Evolutionary conservation across 2,113 vertebrate genomes (phyloP).

Genomic region (Haliaeetus leucogaster): DNA sequence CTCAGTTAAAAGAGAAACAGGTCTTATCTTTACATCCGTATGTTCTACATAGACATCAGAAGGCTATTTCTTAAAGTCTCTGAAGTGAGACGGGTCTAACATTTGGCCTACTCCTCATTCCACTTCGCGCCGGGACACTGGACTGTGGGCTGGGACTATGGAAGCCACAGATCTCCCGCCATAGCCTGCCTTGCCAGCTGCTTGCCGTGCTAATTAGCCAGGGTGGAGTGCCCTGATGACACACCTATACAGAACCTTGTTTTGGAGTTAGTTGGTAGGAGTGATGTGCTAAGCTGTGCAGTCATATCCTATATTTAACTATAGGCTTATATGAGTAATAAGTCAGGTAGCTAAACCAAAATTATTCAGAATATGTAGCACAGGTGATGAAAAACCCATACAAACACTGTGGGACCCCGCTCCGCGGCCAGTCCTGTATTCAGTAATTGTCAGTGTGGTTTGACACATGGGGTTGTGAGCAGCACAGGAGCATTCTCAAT

Average conservation of each 20-base stretch:
- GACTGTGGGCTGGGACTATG: not conserved
- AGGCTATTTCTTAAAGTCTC: not conserved
- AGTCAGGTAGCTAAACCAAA: not conserved
- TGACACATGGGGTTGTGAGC: not conserved
- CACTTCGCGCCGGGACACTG: not conserved
- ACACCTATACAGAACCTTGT: constrained; percentile 29
- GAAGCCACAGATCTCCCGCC: not conserved
- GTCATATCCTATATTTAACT: constrained; percentile 31
- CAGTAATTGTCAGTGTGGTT: not conserved
- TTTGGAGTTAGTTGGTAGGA: constrained; percentile 3
- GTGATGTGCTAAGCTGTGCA: not conserved
- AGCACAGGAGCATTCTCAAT: not conserved
- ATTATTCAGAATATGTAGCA: not conserved
- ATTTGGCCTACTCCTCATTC: not conserved
- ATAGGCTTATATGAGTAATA: not conserved
- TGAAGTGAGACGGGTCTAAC: not conserved
- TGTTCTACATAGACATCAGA: not conserved
- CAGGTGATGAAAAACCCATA: not conserved
- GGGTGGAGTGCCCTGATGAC: not conserved
- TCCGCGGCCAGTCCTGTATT: not conserved
- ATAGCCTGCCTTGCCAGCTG: not conserved
- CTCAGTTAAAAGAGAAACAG: not conserved
- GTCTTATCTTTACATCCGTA: not conserved
- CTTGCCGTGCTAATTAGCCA: not conserved
- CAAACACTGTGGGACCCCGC: not conserved